phyloP scores from a whole-genome alignment of 2,888 invertebrate genomes.

The Hydraecia micacea region DNA sequence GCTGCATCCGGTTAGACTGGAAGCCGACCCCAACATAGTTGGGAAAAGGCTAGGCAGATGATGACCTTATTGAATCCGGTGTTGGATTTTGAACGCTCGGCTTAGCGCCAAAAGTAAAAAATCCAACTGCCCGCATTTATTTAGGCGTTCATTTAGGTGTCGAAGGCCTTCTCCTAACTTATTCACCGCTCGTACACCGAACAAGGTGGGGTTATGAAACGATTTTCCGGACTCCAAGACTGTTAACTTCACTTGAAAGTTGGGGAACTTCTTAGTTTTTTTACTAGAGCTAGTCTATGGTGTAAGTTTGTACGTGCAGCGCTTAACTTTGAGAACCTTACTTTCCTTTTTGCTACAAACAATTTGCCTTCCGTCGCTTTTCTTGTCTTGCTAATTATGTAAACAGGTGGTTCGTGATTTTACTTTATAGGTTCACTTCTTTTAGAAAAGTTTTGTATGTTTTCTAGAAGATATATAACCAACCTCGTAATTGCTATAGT shows the following conservation, averaged over 20 bases:
- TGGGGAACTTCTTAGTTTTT: conserved; percentile 47
- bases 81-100: conserved; percentile 1
- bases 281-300: conserved; percentile 41
- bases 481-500: background rate
- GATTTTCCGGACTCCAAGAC: conserved; percentile 39
- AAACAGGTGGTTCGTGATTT: conserved; percentile 45
- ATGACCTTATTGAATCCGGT: background rate
- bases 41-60: too few species aligned
- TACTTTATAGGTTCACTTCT: conserved; percentile 12
- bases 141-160: background rate
- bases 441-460: background rate
- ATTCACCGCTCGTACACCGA: conserved; percentile 49
- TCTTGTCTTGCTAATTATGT: conserved; percentile 33
- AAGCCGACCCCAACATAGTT: too few species aligned
- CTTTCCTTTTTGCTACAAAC: conserved; percentile 24
- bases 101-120: background rate
- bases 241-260: conserved; percentile 54
- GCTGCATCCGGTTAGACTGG: too few species aligned
- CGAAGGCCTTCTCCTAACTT: conserved; percentile 13
- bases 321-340: conserved; percentile 41
- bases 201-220: conserved; percentile 44
- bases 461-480: background rate
- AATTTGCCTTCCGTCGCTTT: conserved; percentile 15
- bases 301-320: conserved; percentile 42
- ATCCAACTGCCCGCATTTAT: background rate